phyloP scores from a whole-genome alignment of 2,113 vertebrate genomes.

The Oreochromis tanganicae region DNA sequence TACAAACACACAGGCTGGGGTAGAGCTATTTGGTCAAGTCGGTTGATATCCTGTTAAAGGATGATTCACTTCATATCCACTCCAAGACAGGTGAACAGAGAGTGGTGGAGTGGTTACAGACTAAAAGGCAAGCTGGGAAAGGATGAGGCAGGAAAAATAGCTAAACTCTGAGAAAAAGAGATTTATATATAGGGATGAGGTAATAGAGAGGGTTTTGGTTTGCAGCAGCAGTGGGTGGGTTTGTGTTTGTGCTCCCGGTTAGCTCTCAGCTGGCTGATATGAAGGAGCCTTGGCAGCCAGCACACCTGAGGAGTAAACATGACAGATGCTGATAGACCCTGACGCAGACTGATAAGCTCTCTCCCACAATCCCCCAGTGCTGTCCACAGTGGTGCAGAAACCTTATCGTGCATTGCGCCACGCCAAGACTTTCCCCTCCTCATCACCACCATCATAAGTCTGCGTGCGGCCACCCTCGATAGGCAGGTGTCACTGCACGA shows the following conservation, averaged over 20 bases:
- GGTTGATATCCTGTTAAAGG: not conserved
- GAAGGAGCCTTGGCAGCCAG: constrained; percentile 44
- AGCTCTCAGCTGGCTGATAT: constrained; percentile 47
- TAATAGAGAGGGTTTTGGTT: not conserved
- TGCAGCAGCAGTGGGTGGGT: constrained; percentile 1
- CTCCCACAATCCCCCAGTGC: constrained; percentile 34
- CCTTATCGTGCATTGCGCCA: constrained; percentile 31
- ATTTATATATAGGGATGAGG: not conserved
- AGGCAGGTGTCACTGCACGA: not conserved
- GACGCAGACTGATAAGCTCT: constrained; percentile 54
- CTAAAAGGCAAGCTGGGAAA: not conserved
- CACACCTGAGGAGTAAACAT: constrained; percentile 65
- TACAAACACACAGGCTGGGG: not conserved
- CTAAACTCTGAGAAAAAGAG: not conserved
- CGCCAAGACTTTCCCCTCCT: not conserved
- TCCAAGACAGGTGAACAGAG: not conserved
- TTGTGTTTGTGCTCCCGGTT: constrained; percentile 44
- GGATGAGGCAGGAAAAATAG: not conserved
- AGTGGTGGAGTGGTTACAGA: not conserved
- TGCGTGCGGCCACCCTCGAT: not conserved
- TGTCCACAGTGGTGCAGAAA: constrained; percentile 48
- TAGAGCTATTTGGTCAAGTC: not conserved
- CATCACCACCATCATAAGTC: not conserved
- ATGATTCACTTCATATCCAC: not conserved
- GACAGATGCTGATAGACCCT: constrained; percentile 63